A percentile compares a stretch with the other conserved stretches of the same genome.
phyloP scores from a whole-genome alignment of 2,888 invertebrate species.

The Antitype chi region DNA sequence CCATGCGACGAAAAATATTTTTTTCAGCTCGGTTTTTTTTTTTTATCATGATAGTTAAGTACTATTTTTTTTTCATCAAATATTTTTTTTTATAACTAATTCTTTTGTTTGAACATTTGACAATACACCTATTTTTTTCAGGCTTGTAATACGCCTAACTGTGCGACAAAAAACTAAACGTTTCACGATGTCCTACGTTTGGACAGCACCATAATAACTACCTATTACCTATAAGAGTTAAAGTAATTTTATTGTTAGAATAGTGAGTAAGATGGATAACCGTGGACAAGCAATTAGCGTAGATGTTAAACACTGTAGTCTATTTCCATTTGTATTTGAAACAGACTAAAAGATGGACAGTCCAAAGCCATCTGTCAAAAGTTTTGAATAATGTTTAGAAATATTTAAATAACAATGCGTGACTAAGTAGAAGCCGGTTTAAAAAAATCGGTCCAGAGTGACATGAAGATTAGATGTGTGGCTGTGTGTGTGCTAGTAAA shows the following conservation, averaged over 20 bases:
- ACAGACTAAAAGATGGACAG: slow-evolving; percentile 2
- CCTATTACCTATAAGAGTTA: background rate
- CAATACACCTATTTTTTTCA: too few relatives aligned
- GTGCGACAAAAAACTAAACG: too few relatives aligned
- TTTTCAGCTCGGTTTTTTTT: too few relatives aligned
- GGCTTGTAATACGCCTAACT: too few relatives aligned
- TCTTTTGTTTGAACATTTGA: too few relatives aligned
- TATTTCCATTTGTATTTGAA: slow-evolving; percentile 13
- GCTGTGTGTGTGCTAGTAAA: background rate
- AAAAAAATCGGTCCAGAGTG: background rate
- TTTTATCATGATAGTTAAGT: too few relatives aligned
- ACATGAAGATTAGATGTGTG: background rate
- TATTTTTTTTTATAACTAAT: too few relatives aligned
- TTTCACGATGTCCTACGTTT: too few relatives aligned
- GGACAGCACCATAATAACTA: too few relatives aligned
- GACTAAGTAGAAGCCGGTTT: background rate
- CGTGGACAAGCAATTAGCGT: slow-evolving; percentile 29
- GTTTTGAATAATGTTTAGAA: background rate
- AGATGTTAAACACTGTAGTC: slow-evolving; percentile 6
- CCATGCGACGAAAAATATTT: too few relatives aligned
- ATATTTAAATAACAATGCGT: slow-evolving; percentile 18
- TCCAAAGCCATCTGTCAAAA: background rate
- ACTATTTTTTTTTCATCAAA: too few relatives aligned
- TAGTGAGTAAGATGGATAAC: slow-evolving; percentile 25
- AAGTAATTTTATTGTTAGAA: slow-evolving; percentile 21